Evolutionary conservation across 1,140 invertebrate genomes (phyloP), one percentile per base, ranked within the genome.

Genomic region (Bombus balteatus): DNA sequence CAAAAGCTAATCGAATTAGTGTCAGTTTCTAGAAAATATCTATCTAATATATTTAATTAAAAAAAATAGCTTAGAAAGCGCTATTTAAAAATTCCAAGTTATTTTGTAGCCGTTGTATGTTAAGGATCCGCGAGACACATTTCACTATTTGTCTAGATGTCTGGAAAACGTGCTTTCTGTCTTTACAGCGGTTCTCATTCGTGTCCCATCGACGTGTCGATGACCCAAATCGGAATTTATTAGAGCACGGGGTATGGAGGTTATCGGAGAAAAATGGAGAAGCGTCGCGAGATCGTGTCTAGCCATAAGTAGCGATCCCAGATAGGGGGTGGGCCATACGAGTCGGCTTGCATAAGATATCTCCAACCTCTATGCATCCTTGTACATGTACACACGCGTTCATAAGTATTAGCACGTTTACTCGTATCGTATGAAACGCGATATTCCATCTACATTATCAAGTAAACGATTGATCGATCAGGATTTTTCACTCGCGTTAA

Each of bases 291-390:
- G 87, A 90, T 89, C 89, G 89, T 90, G 89, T 90, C 89, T 89
- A 71, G 89, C 82, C 87, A 90, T 90, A 90, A 90, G 89, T 90
- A 90, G 89, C 81, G 89, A 88, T 90, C 74, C 39, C 66, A 79
- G 87, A 90, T 89, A 87, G 81, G 28, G 65, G 83, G 72, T 53
- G 82, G 71, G 32, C 65, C 72, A 57, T 39, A 37, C 4, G 15
- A 34, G 39, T 13, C 32, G 82, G 65, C 47, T 32, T 70, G 65
- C 78, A 81, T 68, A 81, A 74, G 65, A 75, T 70, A 83, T 59
- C 77, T 83, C 43, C 71, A 41, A 12, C 28, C 70, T 39, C 12
- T 71, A 41, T 71, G 39, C 39, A 39, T 13, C 25, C 59, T 43
- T 28, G 71, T 71, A 81, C n/a, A 5, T 41, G 32, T 41, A 28